Evolutionary conservation across 2,888 invertebrate species (phyloP).

Genomic region (Oegoconia quadripuncta): DNA sequence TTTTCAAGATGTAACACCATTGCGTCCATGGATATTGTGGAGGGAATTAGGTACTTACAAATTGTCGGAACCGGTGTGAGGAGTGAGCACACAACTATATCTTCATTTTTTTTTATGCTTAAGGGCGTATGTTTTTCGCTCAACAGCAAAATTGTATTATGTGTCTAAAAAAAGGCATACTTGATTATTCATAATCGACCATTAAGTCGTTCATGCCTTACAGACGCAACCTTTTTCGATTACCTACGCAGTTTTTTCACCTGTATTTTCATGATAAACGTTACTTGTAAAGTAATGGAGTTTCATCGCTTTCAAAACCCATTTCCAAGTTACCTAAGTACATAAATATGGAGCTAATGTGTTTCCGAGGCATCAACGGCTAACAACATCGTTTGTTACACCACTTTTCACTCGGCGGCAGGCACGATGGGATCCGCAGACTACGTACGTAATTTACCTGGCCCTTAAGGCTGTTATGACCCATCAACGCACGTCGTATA

Average conservation of each 20-base stretch:
- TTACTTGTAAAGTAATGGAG: background rate
- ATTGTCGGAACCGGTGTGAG: too few relatives aligned
- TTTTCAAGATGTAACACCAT: too few relatives aligned
- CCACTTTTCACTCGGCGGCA: conserved; percentile 6
- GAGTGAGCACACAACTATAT: too few relatives aligned
- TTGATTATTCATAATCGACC: too few relatives aligned
- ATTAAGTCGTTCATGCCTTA: too few relatives aligned
- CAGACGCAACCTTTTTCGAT: background rate
- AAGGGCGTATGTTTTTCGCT: too few relatives aligned
- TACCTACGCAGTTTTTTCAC: background rate
- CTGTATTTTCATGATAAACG: background rate
- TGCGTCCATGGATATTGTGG: too few relatives aligned
- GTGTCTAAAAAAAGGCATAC: background rate
- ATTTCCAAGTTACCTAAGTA: background rate
- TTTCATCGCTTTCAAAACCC: background rate
- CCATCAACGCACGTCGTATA: background rate
- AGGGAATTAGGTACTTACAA: too few relatives aligned
- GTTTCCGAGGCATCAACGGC: background rate
- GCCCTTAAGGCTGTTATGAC: conserved; percentile 4
- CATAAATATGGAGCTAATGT: conserved; percentile 7
- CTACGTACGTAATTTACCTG: conserved; percentile 9
- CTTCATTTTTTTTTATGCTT: too few relatives aligned
- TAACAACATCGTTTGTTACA: conserved; percentile 10
- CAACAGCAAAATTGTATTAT: background rate
- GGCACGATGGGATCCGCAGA: background rate